phyloP scores from a whole-genome alignment of 2,113 vertebrate genomes.

The Thermophis baileyi region DNA sequence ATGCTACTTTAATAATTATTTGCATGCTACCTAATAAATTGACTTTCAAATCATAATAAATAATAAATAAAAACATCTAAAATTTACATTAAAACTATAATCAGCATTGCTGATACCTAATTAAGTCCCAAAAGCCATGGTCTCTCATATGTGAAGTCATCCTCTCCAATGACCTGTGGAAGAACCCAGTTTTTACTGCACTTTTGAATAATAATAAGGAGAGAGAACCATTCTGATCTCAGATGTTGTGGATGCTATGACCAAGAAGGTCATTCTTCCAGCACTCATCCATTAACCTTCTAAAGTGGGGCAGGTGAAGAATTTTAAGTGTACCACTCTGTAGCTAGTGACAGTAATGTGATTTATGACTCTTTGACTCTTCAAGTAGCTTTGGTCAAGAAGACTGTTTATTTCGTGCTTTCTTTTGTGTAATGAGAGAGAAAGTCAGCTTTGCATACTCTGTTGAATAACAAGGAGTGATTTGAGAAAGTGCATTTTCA shows the following conservation, averaged over 20 bases:
- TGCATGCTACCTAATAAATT: neutral
- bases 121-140: neutral
- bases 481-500: neutral
- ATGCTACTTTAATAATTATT: neutral
- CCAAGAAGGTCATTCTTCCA: neutral
- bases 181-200: neutral
- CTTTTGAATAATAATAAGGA: neutral
- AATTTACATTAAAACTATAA: neutral
- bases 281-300: neutral
- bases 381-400: neutral
- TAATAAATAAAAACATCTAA: neutral
- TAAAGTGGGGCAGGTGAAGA: neutral
- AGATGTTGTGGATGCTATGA: neutral
- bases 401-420: neutral
- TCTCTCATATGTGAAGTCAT: neutral
- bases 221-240: neutral
- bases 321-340: neutral
- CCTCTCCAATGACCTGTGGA: neutral
- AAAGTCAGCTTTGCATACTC: neutral
- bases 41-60: neutral
- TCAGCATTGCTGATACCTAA: neutral
- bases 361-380: neutral
- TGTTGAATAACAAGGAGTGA: neutral
- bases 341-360: neutral
- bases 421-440: neutral